Evolutionary conservation across 35 echinoderm and acorn worm genomes (phyloP).

Genomic region (Diadema setosum): DNA sequence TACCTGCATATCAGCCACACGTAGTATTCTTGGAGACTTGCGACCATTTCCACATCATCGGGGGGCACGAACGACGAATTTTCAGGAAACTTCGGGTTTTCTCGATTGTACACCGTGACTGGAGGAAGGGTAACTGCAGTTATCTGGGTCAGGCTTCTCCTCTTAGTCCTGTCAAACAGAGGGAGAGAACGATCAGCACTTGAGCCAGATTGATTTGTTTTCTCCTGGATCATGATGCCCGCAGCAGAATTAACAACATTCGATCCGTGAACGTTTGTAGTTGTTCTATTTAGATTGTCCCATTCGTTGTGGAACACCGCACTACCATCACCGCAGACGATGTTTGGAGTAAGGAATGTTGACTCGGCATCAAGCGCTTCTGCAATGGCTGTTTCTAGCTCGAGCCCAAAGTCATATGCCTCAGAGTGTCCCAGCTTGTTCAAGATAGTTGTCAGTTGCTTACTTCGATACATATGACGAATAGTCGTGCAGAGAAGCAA

Average conservation of each 20-base stretch:
- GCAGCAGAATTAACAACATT: slow-evolving; percentile 46
- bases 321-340: slow-evolving; percentile 7
- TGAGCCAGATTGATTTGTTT: neutral
- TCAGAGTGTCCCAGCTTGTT: slow-evolving; percentile 47
- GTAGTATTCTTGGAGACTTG: too few relatives aligned
- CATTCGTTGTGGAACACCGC: slow-evolving; percentile 65
- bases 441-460: slow-evolving; percentile 20
- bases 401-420: slow-evolving; percentile 41
- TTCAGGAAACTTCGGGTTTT: neutral
- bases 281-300: slow-evolving; percentile 55
- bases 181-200: neutral
- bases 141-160: neutral
- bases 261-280: neutral
- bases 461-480: slow-evolving; percentile 30
- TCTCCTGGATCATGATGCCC: slow-evolving; percentile 75
- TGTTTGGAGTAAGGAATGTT: slow-evolving; percentile 23
- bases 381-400: slow-evolving; percentile 61
- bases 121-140: neutral
- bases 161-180: neutral
- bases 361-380: slow-evolving; percentile 33
- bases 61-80: too few relatives aligned
- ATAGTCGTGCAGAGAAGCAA: slow-evolving; percentile 34
- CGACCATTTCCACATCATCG: too few relatives aligned
- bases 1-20: too few relatives aligned
- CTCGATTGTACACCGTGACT: neutral